phyloP scores from a whole-genome alignment of 23 tunicate genomes.

The Ascidia mentula region DNA sequence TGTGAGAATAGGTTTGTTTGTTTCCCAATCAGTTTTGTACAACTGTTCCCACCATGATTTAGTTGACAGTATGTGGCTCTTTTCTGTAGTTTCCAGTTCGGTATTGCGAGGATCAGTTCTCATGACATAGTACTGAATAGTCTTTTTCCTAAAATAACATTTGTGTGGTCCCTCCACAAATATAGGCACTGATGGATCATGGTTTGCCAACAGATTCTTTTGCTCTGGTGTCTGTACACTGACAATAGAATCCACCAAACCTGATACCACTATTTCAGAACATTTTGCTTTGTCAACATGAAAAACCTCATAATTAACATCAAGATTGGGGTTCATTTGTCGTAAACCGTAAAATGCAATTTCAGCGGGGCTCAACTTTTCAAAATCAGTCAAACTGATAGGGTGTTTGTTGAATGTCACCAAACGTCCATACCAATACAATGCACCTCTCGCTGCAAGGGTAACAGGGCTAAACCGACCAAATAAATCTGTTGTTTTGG shows the following conservation, averaged over 20 bases:
- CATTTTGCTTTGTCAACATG: conserved; percentile 36
- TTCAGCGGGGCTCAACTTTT: conserved; percentile 54
- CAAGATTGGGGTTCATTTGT: conserved; percentile 79
- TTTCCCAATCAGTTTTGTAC: conserved; percentile 61
- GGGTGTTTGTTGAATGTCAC: conserved; percentile 30
- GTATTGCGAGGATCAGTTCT: conserved; percentile 52
- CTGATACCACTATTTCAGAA: conserved; percentile 27
- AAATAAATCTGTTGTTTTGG: conserved; percentile 53
- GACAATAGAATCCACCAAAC: conserved; percentile 42
- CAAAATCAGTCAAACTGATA: conserved; percentile 27
- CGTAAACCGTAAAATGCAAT: conserved; percentile 76
- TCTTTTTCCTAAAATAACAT: conserved; percentile 35
- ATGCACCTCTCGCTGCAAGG: conserved; percentile 17
- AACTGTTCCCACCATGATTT: conserved; percentile 86
- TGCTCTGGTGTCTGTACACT: conserved; percentile 73
- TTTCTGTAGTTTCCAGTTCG: not conserved
- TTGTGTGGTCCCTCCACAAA: conserved; percentile 72
- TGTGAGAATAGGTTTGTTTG: conserved; percentile 14
- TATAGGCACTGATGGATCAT: conserved; percentile 58
- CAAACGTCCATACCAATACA: conserved; percentile 85
- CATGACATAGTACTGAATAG: conserved; percentile 78
- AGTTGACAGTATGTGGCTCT: conserved; percentile 29
- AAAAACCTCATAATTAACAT: conserved; percentile 43
- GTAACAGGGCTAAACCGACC: conserved; percentile 76
- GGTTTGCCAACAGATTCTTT: conserved; percentile 40